A percentile compares a stretch with the other conserved stretches of the same genome.
Evolutionary conservation across 1,140 invertebrate genomes (phyloP).

Genomic region (Dendroctonus valens): DNA sequence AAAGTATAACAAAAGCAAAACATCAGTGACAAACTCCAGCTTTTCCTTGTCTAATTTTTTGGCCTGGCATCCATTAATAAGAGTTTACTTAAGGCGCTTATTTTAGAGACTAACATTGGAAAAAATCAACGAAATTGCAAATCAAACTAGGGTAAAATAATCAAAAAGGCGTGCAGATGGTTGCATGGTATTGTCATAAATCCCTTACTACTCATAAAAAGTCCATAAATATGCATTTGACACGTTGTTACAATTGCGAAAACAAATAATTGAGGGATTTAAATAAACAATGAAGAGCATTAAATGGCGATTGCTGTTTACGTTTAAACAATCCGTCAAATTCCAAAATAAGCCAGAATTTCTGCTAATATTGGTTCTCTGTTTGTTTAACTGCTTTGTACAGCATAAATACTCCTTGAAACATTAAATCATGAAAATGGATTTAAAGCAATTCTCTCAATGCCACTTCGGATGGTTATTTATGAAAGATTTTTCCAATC

Average conservation of each 20-base stretch:
- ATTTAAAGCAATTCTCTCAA: constrained; percentile 2
- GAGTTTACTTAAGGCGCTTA: too few relatives aligned
- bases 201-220: too few relatives aligned
- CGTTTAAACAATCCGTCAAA: constrained; percentile 18
- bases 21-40: background rate
- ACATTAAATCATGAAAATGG: constrained; percentile 14
- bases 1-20: constrained; percentile 1
- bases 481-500: background rate
- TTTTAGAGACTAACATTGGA: too few relatives aligned
- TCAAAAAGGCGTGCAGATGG: too few relatives aligned
- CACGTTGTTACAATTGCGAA: background rate
- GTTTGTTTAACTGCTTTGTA: constrained; percentile 4
- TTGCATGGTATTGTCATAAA: too few relatives aligned
- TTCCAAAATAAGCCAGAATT: constrained; percentile 15
- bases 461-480: background rate
- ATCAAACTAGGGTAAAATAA: too few relatives aligned
- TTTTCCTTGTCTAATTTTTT: too few relatives aligned
- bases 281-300: constrained; percentile 5
- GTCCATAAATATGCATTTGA: too few relatives aligned
- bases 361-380: constrained; percentile 11
- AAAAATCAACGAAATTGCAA: too few relatives aligned
- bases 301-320: constrained; percentile 8
- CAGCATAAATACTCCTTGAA: constrained; percentile 13
- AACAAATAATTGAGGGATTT: constrained; percentile 4
- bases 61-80: too few relatives aligned